Conservation (phyloP, 2,888 invertebrate species). For the Prenolepis imparis region DNA sequence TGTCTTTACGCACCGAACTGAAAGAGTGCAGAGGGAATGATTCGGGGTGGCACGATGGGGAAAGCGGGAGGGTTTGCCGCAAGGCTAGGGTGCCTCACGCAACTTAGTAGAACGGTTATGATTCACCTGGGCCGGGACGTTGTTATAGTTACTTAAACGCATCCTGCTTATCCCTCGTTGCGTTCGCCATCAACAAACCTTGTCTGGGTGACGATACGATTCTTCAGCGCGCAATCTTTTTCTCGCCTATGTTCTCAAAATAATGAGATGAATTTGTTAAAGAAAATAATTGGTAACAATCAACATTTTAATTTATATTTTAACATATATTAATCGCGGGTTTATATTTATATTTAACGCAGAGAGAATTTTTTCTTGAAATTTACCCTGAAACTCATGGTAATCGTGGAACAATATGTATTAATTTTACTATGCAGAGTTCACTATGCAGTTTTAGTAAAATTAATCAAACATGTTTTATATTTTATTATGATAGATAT, state of each 20-base stretch:
- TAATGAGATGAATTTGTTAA: background rate
- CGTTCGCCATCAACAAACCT: constrained; percentile 3
- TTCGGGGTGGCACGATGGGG: constrained; percentile 24
- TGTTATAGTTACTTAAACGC: constrained; percentile 70
- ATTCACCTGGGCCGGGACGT: constrained; percentile 79
- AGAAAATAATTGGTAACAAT: background rate
- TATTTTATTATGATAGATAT: too few relatives aligned
- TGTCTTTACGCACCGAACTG: constrained; percentile 77
- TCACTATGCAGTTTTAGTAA: too few relatives aligned
- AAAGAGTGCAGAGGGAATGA: constrained; percentile 51
- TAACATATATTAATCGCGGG: background rate
- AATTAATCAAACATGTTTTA: too few relatives aligned
- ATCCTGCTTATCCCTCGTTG: constrained; percentile 41
- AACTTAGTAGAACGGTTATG: constrained; percentile 71
- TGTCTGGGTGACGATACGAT: background rate
- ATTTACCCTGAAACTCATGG: too few relatives aligned
- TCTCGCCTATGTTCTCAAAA: background rate
- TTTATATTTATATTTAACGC: background rate
- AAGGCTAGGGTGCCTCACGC: constrained; percentile 70
- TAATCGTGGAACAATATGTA: too few relatives aligned
- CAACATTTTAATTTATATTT: background rate
- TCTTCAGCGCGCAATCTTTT: background rate
- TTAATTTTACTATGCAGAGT: too few relatives aligned
- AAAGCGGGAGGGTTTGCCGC: constrained; percentile 2
- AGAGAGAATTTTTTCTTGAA: too few relatives aligned